These are phyloP conservation scores for Bradypodion ventrale DNA, from an alignment of 2,797 vertebrate genomes.

Conservation along the genomic window DNA sequence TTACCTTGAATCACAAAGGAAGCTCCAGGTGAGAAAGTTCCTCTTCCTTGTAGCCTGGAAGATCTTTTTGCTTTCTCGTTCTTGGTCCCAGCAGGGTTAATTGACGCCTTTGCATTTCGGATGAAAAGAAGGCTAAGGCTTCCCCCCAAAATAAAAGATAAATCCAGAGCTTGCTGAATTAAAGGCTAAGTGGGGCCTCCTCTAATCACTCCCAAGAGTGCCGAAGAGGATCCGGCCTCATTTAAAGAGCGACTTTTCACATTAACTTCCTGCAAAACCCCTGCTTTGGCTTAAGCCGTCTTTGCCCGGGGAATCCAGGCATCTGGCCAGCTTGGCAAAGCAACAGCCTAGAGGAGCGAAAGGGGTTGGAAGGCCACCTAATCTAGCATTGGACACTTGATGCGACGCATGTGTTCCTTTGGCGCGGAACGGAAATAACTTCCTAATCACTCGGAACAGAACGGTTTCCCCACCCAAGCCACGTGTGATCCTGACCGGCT, in stretches of 20 bases:
- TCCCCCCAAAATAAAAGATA: slow-evolving; percentile 48
- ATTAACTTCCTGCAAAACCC: slow-evolving; percentile 49
- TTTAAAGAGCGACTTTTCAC: slow-evolving; percentile 64
- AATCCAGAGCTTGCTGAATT: slow-evolving; percentile 58
- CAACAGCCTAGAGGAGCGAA: background rate
- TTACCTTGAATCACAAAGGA: too few relatives aligned
- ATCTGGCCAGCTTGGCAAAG: slow-evolving; percentile 39
- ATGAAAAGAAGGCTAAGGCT: slow-evolving; percentile 42
- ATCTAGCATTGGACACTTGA: slow-evolving; percentile 49
- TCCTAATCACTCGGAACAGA: slow-evolving; percentile 28
- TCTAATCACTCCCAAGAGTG: slow-evolving; percentile 62
- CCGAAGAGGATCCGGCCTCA: slow-evolving; percentile 59
- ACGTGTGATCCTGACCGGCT: background rate
- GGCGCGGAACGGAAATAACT: slow-evolving; percentile 27
- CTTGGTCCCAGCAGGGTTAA: slow-evolving; percentile 43
- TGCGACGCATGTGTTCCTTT: slow-evolving; percentile 40
- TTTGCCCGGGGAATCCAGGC: slow-evolving; percentile 42
- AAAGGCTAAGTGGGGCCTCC: slow-evolving; percentile 58
- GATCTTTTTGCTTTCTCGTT: background rate
- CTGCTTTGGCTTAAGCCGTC: slow-evolving; percentile 62
- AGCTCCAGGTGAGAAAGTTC: background rate
- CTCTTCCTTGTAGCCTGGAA: fast-evolving
- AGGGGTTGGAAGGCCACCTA: slow-evolving; percentile 33
- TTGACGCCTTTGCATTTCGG: slow-evolving; percentile 42
- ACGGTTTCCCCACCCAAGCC: background rate